Conservation (phyloP, 2,113 vertebrate species). For the Lamprotornis superbus region DNA sequence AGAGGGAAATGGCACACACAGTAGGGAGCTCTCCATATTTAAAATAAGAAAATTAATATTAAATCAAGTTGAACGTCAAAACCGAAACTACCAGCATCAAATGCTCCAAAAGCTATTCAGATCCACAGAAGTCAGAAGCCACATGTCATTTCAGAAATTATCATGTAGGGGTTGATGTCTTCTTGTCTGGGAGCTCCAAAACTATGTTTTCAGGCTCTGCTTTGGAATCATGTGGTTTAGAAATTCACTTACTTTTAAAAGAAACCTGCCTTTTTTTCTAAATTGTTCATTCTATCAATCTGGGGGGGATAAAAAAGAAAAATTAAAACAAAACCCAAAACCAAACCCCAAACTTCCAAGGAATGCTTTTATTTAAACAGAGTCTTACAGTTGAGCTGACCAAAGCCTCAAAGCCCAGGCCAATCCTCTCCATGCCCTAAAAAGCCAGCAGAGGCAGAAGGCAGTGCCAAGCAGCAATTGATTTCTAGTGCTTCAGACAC, state of each 20-base stretch:
- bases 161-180: neutral
- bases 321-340: neutral
- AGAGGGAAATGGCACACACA: constrained; percentile 4
- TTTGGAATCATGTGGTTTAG: neutral
- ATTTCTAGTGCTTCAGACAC: neutral
- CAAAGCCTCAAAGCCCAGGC: neutral
- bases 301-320: too few relatives aligned
- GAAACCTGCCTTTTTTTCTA: neutral
- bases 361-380: neutral
- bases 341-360: neutral
- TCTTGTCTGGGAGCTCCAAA: neutral
- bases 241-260: neutral
- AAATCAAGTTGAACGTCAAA: constrained; percentile 23
- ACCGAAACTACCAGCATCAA: neutral
- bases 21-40: constrained; percentile 4
- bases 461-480: neutral
- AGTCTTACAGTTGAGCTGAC: neutral
- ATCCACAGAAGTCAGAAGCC: neutral
- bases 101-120: neutral
- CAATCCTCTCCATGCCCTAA: neutral
- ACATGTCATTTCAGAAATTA: neutral
- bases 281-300: neutral
- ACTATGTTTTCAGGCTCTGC: neutral
- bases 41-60: constrained; percentile 23
- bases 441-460: neutral